Conservation (phyloP, 2,797 vertebrate species). For the Corythornis leucogaster region DNA sequence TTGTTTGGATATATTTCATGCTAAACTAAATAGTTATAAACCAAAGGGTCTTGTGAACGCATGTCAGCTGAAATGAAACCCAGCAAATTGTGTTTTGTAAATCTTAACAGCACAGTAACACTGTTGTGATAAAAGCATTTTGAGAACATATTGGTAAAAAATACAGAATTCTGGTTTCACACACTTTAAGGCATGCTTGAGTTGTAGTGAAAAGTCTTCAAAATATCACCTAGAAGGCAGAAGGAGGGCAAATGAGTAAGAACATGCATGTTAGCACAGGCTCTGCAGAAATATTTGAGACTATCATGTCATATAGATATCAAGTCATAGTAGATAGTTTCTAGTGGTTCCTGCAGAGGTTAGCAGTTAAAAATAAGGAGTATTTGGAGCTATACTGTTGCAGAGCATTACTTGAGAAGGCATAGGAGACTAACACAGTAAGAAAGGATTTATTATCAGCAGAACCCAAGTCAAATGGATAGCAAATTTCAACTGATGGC, state of each 20-base stretch:
- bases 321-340: neutral
- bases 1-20: neutral
- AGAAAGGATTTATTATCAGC: neutral
- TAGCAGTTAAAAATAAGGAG: slow-evolving; percentile 18
- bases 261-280: slow-evolving; percentile 9
- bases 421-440: neutral
- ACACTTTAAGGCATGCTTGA: neutral
- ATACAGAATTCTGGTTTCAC: neutral
- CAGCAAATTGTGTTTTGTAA: neutral
- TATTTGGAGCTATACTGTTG: neutral
- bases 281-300: neutral
- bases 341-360: neutral
- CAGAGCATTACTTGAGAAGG: neutral
- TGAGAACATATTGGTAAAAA: neutral
- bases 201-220: neutral
- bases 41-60: neutral
- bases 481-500: neutral
- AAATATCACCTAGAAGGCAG: neutral
- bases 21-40: slow-evolving; percentile 36
- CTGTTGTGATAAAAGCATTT: neutral
- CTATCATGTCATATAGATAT: neutral
- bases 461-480: neutral
- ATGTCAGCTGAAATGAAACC: slow-evolving; percentile 11
- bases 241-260: slow-evolving; percentile 13
- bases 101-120: neutral